Conservation (phyloP, 2,888 invertebrate genomes). For the Julus scanicus region DNA sequence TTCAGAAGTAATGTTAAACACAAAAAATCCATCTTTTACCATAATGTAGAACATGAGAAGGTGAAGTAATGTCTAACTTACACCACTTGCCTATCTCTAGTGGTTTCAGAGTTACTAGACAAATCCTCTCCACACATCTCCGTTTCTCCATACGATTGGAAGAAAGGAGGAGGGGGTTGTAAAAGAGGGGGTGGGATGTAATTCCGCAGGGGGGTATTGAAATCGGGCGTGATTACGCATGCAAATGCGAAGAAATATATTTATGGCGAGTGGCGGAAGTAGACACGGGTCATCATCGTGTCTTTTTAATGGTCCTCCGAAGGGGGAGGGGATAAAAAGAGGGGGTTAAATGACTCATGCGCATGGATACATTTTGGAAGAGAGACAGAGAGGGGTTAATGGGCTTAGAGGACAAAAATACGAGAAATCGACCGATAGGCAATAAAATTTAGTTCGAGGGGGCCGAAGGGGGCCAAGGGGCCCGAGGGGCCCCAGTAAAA, state of each 20-base stretch:
- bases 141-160: no score
- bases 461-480: background rate
- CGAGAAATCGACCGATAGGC: background rate
- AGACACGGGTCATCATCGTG: background rate
- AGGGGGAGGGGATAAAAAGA: background rate
- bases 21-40: no score
- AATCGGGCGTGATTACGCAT: background rate
- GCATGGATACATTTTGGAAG: background rate
- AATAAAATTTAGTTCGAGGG: constrained; percentile 10
- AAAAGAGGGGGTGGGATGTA: background rate
- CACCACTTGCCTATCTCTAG: no score
- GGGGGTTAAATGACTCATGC: background rate
- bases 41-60: no score
- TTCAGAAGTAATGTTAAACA: no score
- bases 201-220: background rate
- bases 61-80: no score
- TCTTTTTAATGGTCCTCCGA: background rate
- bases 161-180: background rate
- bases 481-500: background rate
- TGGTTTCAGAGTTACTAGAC: no score
- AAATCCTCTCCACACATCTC: no score
- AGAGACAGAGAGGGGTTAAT: constrained; percentile 37
- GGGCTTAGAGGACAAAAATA: background rate
- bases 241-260: background rate
- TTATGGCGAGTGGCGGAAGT: constrained; percentile 1